Evolutionary conservation across 2,113 vertebrate species (phyloP).

Genomic region (Rattus rattus): DNA sequence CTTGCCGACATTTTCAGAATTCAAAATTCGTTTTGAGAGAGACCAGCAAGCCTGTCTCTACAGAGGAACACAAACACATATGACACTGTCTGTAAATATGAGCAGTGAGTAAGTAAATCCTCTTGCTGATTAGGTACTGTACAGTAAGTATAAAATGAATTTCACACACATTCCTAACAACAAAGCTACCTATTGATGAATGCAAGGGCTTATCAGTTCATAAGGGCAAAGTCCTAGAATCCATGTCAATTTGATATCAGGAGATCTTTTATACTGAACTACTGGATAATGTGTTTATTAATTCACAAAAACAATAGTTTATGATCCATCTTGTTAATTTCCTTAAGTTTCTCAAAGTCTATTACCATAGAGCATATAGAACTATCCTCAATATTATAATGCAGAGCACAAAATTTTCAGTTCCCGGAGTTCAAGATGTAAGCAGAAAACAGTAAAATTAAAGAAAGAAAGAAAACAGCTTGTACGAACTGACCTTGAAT

Average conservation of each 20-base stretch:
- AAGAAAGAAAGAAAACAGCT: not conserved
- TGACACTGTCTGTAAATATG: accelerated
- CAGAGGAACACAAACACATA: not conserved
- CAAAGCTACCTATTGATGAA: not conserved
- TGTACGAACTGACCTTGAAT: slow-evolving; percentile 21
- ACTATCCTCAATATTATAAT: not conserved
- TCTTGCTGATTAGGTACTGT: too few species aligned
- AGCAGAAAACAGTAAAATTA: not conserved
- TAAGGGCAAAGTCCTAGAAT: not conserved
- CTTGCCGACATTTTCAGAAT: not conserved
- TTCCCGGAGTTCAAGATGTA: not conserved
- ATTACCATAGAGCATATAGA: not conserved
- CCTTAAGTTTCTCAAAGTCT: not conserved
- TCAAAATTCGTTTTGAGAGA: too few species aligned
- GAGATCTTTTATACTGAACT: not conserved
- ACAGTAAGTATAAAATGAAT: not conserved
- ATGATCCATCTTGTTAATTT: not conserved
- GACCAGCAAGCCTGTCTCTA: not conserved
- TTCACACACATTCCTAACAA: not conserved
- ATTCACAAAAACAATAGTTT: not conserved
- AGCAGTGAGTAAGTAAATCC: accelerated
- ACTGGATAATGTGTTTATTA: not conserved
- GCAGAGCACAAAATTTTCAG: not conserved
- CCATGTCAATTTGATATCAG: not conserved
- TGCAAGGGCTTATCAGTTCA: not conserved